Percentiles rank a stretch among this genome's conserved stretches.
phyloP scores from a whole-genome alignment of 1,140 invertebrate species.

The Zaprionus gabonicus region DNA sequence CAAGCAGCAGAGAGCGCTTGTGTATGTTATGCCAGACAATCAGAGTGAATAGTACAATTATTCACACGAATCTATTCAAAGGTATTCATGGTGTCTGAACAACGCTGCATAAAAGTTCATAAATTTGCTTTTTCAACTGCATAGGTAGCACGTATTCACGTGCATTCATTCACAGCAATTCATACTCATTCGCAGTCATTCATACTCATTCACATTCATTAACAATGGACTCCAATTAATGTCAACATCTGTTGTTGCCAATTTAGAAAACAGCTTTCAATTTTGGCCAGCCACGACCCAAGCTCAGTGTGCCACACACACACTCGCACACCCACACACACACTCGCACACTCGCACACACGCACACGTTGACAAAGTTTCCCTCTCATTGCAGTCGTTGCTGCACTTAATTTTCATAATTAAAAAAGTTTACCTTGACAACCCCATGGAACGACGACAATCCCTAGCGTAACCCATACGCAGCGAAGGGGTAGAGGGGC shows the following conservation, averaged over 20 bases:
- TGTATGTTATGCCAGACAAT: not conserved
- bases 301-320: not conserved
- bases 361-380: slow-evolving; percentile 53
- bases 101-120: not conserved
- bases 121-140: slow-evolving; percentile 34
- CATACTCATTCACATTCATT: slow-evolving; percentile 50
- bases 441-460: slow-evolving; percentile 53
- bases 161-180: slow-evolving; percentile 17
- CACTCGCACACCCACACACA: not conserved
- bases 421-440: slow-evolving; percentile 79
- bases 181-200: slow-evolving; percentile 9
- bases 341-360: not conserved
- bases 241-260: slow-evolving; percentile 53
- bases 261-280: slow-evolving; percentile 54
- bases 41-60: slow-evolving; percentile 4
- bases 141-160: slow-evolving; percentile 40
- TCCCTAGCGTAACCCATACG: slow-evolving; percentile 12
- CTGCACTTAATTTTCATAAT: slow-evolving; percentile 81
- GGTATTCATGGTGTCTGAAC: not conserved
- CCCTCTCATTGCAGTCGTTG: slow-evolving; percentile 60
- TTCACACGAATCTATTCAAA: not conserved
- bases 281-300: slow-evolving; percentile 28
- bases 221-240: slow-evolving; percentile 51
- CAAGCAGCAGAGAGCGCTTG: not conserved
- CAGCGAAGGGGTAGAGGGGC: not conserved